These are phyloP conservation scores for Nothoprocta perdicaria DNA, from an alignment of 2,113 vertebrate genomes.

Conservation along the genomic window DNA sequence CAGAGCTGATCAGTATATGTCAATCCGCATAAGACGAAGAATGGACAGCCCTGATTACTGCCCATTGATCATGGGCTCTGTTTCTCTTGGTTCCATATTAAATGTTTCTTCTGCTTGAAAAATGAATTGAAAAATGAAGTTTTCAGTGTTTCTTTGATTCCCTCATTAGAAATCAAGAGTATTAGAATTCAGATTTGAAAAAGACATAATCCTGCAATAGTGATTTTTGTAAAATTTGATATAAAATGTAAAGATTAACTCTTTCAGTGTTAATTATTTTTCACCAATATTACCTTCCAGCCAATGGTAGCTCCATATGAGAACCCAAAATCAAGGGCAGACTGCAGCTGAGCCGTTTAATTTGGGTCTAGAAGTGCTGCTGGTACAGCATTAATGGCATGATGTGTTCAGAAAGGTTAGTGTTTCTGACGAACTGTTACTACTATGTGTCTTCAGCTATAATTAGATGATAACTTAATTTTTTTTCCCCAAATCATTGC, in stretches of 20 bases:
- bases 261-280: not conserved
- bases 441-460: not conserved
- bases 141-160: not conserved
- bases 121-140: not conserved
- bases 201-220: too few species aligned
- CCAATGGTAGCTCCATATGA: fast-evolving
- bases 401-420: not conserved
- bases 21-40: not conserved
- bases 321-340: not conserved
- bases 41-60: not conserved
- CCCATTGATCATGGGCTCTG: not conserved
- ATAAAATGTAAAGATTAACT: not conserved
- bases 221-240: not conserved
- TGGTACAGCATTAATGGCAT: not conserved
- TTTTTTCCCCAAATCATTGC: not conserved
- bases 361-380: not conserved
- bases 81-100: not conserved
- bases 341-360: not conserved
- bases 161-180: not conserved
- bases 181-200: not conserved
- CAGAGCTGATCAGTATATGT: not conserved
- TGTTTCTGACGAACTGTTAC: not conserved
- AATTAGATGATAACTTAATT: not conserved
- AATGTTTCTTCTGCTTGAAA: not conserved
- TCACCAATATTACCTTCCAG: not conserved